Percentiles rank a stretch among this genome's conserved stretches.
phyloP scores from a whole-genome alignment of 1,140 invertebrate species.

The Drosophila funebris region DNA sequence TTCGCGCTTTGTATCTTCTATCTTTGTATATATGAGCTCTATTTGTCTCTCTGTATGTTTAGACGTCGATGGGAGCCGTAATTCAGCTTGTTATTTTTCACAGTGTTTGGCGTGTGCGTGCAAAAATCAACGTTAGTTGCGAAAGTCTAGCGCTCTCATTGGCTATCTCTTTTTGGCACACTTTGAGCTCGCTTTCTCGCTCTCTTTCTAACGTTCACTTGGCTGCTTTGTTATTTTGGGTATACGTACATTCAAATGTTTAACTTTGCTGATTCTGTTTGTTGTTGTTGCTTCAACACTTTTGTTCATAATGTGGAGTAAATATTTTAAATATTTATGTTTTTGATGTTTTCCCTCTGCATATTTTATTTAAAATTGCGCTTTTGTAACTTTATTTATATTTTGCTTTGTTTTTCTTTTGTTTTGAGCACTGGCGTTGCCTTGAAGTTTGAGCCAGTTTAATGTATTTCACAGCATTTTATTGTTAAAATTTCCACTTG shows the following conservation, averaged over 20 bases:
- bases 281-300: conserved; percentile 34
- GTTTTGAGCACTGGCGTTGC: conserved; percentile 30
- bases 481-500: conserved; percentile 80
- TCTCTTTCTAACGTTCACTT: conserved; percentile 58
- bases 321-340: conserved; percentile 32
- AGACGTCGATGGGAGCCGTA: conserved; percentile 24
- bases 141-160: conserved; percentile 62
- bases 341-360: conserved; percentile 12
- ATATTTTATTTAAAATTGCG: conserved; percentile 18
- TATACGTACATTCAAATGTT: conserved; percentile 46
- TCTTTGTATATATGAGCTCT: conserved; percentile 11
- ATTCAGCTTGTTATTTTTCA: conserved; percentile 24
- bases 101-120: conserved; percentile 47
- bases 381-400: conserved; percentile 1
- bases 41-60: conserved; percentile 39
- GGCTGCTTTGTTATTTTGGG: conserved; percentile 49
- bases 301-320: conserved; percentile 56
- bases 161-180: conserved; percentile 52
- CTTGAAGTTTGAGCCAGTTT: conserved; percentile 49
- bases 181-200: conserved; percentile 35
- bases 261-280: conserved; percentile 48
- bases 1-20: conserved; percentile 22
- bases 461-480: conserved; percentile 69
- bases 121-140: conserved; percentile 62
- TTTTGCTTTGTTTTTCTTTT: conserved; percentile 13